phyloP scores from a whole-genome alignment of 2,797 vertebrate species.

The Sardinella longiceps region DNA sequence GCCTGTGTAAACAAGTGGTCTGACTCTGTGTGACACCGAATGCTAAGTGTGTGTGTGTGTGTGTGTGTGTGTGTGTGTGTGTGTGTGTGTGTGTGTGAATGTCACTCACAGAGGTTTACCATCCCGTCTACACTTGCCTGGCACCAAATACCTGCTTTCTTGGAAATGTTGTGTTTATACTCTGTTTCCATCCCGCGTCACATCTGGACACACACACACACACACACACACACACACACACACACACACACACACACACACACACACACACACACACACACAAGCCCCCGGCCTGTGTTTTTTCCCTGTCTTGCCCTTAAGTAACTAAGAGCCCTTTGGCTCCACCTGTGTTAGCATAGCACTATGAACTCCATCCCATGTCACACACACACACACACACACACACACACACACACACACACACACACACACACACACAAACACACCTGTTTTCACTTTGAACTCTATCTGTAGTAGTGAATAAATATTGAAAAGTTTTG shows the following conservation, averaged over 20 bases:
- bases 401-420: slow-evolving; percentile 14
- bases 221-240: slow-evolving; percentile 4
- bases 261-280: slow-evolving; percentile 23
- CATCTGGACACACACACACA: slow-evolving; percentile 4
- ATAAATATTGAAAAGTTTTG: too few species aligned
- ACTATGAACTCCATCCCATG: too few species aligned
- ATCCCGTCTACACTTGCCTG: slow-evolving; percentile 43
- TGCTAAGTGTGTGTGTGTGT: slow-evolving; percentile 30
- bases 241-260: neutral
- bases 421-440: neutral
- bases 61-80: slow-evolving; percentile 46
- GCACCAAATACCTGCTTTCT: slow-evolving; percentile 52
- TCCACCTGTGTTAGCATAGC: slow-evolving; percentile 1
- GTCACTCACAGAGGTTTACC: slow-evolving; percentile 30
- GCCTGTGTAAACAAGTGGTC: slow-evolving; percentile 64
- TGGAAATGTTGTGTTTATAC: slow-evolving; percentile 56
- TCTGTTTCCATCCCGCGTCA: neutral
- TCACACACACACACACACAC: slow-evolving; percentile 24
- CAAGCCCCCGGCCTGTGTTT: neutral
- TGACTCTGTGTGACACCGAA: slow-evolving; percentile 31
- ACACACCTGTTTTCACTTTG: slow-evolving; percentile 48
- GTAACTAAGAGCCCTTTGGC: too few species aligned
- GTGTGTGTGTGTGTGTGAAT: slow-evolving; percentile 35
- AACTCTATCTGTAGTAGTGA: too few species aligned
- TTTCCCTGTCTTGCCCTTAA: neutral